Conservation (phyloP, 2,888 invertebrate genomes). For the Branchellion lobata region DNA sequence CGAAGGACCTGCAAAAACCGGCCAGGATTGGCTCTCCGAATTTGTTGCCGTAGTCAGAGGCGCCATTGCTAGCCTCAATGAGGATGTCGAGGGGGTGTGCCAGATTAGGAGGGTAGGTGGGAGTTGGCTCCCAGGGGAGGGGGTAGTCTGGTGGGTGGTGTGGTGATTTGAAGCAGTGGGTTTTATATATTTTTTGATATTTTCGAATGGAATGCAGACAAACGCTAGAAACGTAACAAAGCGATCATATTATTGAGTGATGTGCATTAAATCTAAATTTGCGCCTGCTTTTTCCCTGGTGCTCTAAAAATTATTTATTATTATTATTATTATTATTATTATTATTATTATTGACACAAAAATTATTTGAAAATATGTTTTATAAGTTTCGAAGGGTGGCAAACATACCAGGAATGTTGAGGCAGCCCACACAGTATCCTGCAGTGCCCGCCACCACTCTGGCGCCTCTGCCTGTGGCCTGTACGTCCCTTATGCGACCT, state of each 20-base stretch:
- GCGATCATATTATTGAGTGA: too few relatives aligned
- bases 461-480: conserved; percentile 90
- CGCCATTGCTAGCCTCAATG: conserved; percentile 94
- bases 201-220: background rate
- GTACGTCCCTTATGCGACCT: conserved; percentile 89
- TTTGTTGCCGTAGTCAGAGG: conserved; percentile 98
- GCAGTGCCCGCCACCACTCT: conserved; percentile 92
- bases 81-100: conserved; percentile 84
- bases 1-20: conserved; percentile 75
- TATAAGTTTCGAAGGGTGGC: too few relatives aligned
- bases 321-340: too few relatives aligned
- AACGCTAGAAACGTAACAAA: too few relatives aligned
- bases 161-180: background rate
- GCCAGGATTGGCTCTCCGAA: conserved; percentile 85
- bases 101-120: conserved; percentile 81
- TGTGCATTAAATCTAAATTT: too few relatives aligned
- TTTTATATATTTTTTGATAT: background rate
- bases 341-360: too few relatives aligned
- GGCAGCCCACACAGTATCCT: conserved; percentile 91
- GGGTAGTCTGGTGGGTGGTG: conserved; percentile 69
- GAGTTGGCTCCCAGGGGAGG: conserved; percentile 81
- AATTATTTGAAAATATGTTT: too few relatives aligned
- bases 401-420: conserved; percentile 77
- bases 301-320: too few relatives aligned
- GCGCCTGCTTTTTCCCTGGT: too few relatives aligned